Evolutionary conservation across 1,140 invertebrate genomes (phyloP).

Genomic region (Matsumurasca onukii): DNA sequence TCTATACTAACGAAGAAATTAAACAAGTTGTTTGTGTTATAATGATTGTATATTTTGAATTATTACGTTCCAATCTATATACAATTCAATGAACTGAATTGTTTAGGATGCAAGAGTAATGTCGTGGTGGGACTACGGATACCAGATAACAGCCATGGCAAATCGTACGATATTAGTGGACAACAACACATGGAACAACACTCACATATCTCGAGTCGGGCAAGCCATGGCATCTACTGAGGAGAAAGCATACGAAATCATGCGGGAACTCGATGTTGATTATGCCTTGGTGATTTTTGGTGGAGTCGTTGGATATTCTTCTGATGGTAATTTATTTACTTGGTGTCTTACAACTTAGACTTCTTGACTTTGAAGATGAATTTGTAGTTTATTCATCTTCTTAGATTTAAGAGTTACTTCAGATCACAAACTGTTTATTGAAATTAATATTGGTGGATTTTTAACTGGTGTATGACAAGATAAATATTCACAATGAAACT

Average conservation of each 20-base stretch:
- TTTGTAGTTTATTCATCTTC: no score
- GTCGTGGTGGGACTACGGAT: constrained; percentile 99
- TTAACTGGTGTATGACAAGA: no score
- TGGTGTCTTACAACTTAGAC: no score
- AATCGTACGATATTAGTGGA: constrained; percentile 98
- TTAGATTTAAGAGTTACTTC: no score
- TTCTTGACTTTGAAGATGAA: neutral
- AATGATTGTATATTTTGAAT: no score
- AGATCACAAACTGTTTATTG: no score
- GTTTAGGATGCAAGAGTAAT: constrained; percentile 89
- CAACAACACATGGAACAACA: constrained; percentile 99
- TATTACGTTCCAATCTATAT: no score
- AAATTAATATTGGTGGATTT: no score
- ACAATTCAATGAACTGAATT: no score
- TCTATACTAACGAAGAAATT: no score
- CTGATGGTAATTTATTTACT: constrained; percentile 87
- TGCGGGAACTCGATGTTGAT: constrained; percentile 95
- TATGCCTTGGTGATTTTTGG: constrained; percentile 99
- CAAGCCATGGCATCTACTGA: constrained; percentile 97
- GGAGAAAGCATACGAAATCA: constrained; percentile 96
- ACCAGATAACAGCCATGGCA: constrained; percentile 99
- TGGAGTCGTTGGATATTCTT: constrained; percentile 96
- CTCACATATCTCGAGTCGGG: constrained; percentile 94
- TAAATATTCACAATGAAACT: no score
- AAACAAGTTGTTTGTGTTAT: no score